Percentiles rank a stretch among this genome's conserved stretches.
Conservation (phyloP, 2,888 invertebrate genomes). For the Sarcophaga subvicina region DNA sequence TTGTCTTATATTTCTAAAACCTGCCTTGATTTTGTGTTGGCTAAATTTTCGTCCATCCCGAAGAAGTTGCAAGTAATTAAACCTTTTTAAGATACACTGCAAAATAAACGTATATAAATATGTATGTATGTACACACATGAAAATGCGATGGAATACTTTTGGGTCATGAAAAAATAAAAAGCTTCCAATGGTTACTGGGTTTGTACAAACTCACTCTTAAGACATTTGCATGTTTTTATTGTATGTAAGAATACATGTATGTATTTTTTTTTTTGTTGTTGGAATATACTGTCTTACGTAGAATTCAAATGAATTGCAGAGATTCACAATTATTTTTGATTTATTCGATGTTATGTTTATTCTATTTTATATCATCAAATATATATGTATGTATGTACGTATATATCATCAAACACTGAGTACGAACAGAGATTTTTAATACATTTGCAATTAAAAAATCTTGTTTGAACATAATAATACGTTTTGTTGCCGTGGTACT, state of each 20-base stretch:
- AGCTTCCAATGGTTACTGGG: conserved; percentile 1
- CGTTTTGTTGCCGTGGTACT: too few species aligned
- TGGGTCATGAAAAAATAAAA: background rate
- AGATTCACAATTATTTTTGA: background rate
- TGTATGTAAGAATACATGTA: background rate
- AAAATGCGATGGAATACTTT: conserved; percentile 3
- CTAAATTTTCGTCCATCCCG: conserved; percentile 47
- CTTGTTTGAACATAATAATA: too few species aligned
- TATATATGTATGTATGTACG: background rate
- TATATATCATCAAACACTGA: background rate
- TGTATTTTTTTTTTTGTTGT: background rate
- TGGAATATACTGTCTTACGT: too few species aligned
- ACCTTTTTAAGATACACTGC: conserved; percentile 25
- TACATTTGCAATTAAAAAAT: too few species aligned
- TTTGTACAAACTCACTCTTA: background rate
- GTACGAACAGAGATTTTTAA: too few species aligned
- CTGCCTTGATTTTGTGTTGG: conserved; percentile 44
- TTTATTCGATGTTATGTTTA: too few species aligned
- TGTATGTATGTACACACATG: background rate
- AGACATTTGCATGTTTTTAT: background rate
- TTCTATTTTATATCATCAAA: background rate
- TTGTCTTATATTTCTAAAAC: conserved; percentile 33
- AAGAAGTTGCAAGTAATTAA: conserved; percentile 52
- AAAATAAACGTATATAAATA: conserved; percentile 1
- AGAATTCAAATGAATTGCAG: background rate